phyloP scores from a whole-genome alignment of 2,888 invertebrate species.

The Troilus luridus region DNA sequence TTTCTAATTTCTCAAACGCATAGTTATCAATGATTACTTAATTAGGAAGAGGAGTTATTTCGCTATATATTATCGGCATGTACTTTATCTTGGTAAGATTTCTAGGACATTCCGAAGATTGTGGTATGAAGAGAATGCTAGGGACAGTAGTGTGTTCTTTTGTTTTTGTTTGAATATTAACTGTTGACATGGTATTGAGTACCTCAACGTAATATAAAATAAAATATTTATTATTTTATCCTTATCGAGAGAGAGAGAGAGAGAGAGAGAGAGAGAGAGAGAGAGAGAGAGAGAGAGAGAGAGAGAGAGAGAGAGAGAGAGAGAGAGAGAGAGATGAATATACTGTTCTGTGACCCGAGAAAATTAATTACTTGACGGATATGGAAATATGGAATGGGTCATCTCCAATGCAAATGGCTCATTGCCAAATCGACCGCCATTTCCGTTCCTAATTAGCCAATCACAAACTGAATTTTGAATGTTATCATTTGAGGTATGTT shows the following conservation, averaged over 20 bases:
- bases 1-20: too few relatives aligned
- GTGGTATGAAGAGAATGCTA: too few relatives aligned
- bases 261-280: too few relatives aligned
- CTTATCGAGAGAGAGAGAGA: too few relatives aligned
- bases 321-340: not conserved
- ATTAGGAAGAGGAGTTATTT: too few relatives aligned
- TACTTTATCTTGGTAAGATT: too few relatives aligned
- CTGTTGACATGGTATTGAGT: not conserved
- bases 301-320: not conserved
- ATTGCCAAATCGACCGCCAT: slow-evolving; percentile 38
- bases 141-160: too few relatives aligned
- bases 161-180: not conserved
- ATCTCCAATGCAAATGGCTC: slow-evolving; percentile 39
- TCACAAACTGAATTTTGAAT: slow-evolving; percentile 10
- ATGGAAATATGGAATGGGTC: slow-evolving; percentile 32
- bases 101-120: too few relatives aligned
- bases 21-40: too few relatives aligned
- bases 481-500: not conserved
- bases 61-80: too few relatives aligned
- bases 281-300: too few relatives aligned
- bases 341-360: slow-evolving; percentile 23
- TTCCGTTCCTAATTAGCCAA: slow-evolving; percentile 21
- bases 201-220: not conserved
- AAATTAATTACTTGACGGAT: slow-evolving; percentile 32
- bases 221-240: not conserved